These are phyloP conservation scores for Drosophila jambulina DNA, from an alignment of 1,140 invertebrate species.

Conservation along the genomic window DNA sequence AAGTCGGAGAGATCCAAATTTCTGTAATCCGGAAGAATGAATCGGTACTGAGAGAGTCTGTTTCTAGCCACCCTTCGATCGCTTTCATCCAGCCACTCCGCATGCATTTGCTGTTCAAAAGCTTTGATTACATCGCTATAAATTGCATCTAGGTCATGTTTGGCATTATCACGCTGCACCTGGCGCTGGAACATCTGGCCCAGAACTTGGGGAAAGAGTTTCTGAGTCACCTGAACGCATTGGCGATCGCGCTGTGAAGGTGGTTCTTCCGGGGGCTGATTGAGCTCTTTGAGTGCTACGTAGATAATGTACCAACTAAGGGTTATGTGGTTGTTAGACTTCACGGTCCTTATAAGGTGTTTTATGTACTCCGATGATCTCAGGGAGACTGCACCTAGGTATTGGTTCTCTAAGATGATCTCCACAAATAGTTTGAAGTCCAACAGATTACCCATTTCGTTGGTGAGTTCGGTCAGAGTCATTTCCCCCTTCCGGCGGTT, in stretches of 20 bases:
- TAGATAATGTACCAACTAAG: constrained; percentile 75
- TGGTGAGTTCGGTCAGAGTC: constrained; percentile 48
- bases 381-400: constrained; percentile 43
- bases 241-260: constrained; percentile 25
- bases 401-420: constrained; percentile 44
- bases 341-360: constrained; percentile 52
- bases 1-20: constrained; percentile 52
- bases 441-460: constrained; percentile 41
- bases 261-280: constrained; percentile 55
- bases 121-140: constrained; percentile 64
- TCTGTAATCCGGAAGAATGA: constrained; percentile 48
- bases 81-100: constrained; percentile 68
- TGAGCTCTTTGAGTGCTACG: constrained; percentile 58
- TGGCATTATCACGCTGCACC: constrained; percentile 52
- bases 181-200: constrained; percentile 68
- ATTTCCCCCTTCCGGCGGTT: constrained; percentile 29
- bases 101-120: constrained; percentile 54
- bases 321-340: constrained; percentile 48
- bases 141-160: constrained; percentile 56
- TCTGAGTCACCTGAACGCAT: constrained; percentile 53
- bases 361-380: constrained; percentile 55
- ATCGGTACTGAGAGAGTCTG: constrained; percentile 44
- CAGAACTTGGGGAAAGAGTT: constrained; percentile 65
- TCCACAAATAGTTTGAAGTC: constrained; percentile 68
- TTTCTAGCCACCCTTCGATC: constrained; percentile 50